Percentiles rank a stretch among this genome's conserved stretches.
These are phyloP conservation scores for Ceratitis capitata DNA, from an alignment of 1,140 invertebrate species.

Conservation along the genomic window DNA sequence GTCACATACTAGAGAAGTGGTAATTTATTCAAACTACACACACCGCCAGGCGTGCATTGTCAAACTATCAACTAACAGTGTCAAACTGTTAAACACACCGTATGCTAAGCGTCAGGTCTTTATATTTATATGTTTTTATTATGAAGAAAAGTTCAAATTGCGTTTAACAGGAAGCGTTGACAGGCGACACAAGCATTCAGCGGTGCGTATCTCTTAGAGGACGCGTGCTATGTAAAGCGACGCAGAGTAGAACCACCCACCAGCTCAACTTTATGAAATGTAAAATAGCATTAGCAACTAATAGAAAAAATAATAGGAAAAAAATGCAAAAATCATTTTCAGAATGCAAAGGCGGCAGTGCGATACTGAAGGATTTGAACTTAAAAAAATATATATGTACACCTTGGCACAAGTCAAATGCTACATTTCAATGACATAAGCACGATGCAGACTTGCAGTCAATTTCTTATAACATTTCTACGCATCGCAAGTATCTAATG, in stretches of 20 bases:
- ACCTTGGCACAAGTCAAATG: neutral
- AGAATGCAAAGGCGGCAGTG: neutral
- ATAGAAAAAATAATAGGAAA: neutral
- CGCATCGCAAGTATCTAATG: neutral
- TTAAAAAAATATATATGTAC: neutral
- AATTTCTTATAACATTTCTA: neutral
- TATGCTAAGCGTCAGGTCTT: neutral
- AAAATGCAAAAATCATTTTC: neutral
- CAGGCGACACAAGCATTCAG: constrained; percentile 25
- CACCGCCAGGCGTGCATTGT: neutral
- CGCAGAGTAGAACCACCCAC: neutral
- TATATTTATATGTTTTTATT: neutral
- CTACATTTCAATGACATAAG: neutral
- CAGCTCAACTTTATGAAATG: neutral
- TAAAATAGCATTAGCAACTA: neutral
- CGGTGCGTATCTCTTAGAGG: neutral
- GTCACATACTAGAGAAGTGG: too few species aligned
- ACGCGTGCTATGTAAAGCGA: neutral
- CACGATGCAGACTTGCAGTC: neutral
- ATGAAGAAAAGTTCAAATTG: neutral
- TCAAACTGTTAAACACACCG: neutral
- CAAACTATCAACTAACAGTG: neutral
- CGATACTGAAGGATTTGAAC: neutral
- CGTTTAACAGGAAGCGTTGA: constrained; percentile 12
- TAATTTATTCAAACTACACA: too few species aligned